Percentiles rank a stretch among this genome's conserved stretches.
Conservation (phyloP, 2,888 invertebrate genomes). For the Acleris holmiana region DNA sequence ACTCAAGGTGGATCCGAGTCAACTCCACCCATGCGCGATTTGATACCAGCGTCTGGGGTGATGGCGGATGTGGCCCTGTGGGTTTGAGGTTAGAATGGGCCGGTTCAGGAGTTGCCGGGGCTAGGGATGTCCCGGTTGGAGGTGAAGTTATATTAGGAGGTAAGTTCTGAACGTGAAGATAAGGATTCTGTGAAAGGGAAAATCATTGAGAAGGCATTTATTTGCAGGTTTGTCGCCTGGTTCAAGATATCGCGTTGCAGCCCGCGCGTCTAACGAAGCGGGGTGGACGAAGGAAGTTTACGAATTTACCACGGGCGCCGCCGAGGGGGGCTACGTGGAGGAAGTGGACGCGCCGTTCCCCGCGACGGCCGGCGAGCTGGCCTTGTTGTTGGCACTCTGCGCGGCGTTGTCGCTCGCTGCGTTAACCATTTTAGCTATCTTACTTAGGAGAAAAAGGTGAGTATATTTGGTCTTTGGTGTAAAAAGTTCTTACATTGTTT, state of each 20-base stretch:
- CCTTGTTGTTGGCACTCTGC: conserved; percentile 78
- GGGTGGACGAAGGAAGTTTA: conserved; percentile 85
- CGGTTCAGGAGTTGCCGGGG: conserved; percentile 78
- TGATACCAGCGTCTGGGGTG: conserved; percentile 92
- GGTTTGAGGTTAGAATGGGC: conserved; percentile 90
- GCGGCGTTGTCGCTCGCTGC: conserved; percentile 84
- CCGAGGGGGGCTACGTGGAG: conserved; percentile 80
- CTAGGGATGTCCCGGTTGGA: conserved; percentile 75
- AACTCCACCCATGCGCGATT: conserved; percentile 93
- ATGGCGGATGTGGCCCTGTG: conserved; percentile 93
- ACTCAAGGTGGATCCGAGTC: conserved; percentile 89
- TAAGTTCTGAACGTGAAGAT: conserved; percentile 45
- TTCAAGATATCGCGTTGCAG: conserved; percentile 85
- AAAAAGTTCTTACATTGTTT: neutral
- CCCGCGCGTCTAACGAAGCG: conserved; percentile 86
- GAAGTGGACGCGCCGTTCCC: conserved; percentile 78
- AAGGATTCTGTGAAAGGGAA: no score
- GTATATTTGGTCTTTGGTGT: neutral
- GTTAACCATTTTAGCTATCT: conserved; percentile 83
- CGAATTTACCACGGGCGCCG: conserved; percentile 83
- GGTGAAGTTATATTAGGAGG: conserved; percentile 78
- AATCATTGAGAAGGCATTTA: neutral
- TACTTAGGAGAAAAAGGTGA: conserved; percentile 80
- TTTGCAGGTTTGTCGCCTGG: conserved; percentile 77
- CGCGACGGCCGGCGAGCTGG: conserved; percentile 75